These are phyloP conservation scores for Lampris incognitus DNA, from an alignment of 2,113 vertebrate genomes.

Conservation along the genomic window DNA sequence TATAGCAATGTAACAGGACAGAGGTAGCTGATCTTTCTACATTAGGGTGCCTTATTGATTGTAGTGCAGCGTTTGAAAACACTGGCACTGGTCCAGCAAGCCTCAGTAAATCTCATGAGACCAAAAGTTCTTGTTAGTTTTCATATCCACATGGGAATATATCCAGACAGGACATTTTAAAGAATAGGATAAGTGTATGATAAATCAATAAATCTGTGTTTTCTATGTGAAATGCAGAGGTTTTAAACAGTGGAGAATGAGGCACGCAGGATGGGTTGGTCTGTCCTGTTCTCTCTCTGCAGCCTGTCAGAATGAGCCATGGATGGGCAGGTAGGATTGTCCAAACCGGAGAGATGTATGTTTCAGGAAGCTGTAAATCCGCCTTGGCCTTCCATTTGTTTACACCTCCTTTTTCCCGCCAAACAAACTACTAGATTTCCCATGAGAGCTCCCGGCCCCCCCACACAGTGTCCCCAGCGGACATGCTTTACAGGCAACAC, in stretches of 20 bases:
- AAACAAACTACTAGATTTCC: conserved; percentile 83
- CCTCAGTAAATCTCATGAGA: conserved; percentile 61
- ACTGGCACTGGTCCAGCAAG: conserved; percentile 9
- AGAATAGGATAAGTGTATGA: conserved; percentile 6
- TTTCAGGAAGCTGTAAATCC: conserved; percentile 74
- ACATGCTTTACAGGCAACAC: conserved; percentile 66
- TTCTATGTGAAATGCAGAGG: not conserved
- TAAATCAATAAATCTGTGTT: conserved; percentile 16
- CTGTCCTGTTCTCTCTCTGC: conserved; percentile 50
- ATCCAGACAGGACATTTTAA: conserved; percentile 55
- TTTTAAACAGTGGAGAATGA: not conserved
- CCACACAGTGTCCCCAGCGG: conserved; percentile 48
- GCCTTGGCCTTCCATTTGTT: conserved; percentile 71
- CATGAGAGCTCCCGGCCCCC: conserved; percentile 59
- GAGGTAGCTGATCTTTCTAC: too few relatives aligned
- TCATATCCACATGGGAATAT: conserved; percentile 39
- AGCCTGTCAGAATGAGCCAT: conserved; percentile 71
- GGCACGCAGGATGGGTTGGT: conserved; percentile 17
- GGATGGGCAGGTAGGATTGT: conserved; percentile 69
- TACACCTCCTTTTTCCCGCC: conserved; percentile 77
- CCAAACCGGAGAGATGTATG: conserved; percentile 68
- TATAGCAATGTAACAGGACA: too few relatives aligned
- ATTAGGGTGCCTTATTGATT: not conserved
- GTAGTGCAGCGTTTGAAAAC: not conserved
- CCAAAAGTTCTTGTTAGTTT: conserved; percentile 40